Evolutionary conservation across 2,888 invertebrate species (phyloP).

Genomic region (Heliconius ethilla): DNA sequence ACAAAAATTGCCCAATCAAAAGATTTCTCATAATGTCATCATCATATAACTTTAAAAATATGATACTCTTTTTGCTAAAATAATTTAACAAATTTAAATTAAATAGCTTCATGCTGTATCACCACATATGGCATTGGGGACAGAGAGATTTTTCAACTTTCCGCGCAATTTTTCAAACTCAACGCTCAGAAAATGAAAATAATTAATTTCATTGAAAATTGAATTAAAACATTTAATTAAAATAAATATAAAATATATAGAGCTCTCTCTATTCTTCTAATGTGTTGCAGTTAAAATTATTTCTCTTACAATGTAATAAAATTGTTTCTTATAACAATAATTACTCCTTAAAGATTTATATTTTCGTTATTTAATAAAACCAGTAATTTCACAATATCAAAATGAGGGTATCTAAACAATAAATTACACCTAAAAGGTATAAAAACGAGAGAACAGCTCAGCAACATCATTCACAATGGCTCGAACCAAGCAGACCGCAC

Average conservation of each 20-base stretch:
- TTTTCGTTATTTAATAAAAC: too few species aligned
- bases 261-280: too few species aligned
- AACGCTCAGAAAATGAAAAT: too few species aligned
- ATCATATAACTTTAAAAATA: background rate
- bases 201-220: too few species aligned
- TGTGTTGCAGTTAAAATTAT: too few species aligned
- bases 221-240: too few species aligned
- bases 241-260: too few species aligned
- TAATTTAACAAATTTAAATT: background rate
- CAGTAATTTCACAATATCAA: background rate
- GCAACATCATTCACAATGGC: conserved; percentile 77
- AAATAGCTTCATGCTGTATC: background rate
- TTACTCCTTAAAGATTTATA: too few species aligned
- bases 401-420: conserved; percentile 3
- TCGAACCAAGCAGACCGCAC: conserved; percentile 88
- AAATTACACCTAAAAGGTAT: background rate
- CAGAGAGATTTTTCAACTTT: too few species aligned
- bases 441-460: conserved; percentile 2
- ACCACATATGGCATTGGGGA: background rate
- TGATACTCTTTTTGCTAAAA: background rate
- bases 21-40: background rate
- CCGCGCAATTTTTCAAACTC: too few species aligned
- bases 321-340: too few species aligned
- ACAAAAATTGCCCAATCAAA: background rate
- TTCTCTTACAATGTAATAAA: too few species aligned